Evolutionary conservation across 1,140 invertebrate genomes (phyloP).

Genomic region (Littorina saxatilis): DNA sequence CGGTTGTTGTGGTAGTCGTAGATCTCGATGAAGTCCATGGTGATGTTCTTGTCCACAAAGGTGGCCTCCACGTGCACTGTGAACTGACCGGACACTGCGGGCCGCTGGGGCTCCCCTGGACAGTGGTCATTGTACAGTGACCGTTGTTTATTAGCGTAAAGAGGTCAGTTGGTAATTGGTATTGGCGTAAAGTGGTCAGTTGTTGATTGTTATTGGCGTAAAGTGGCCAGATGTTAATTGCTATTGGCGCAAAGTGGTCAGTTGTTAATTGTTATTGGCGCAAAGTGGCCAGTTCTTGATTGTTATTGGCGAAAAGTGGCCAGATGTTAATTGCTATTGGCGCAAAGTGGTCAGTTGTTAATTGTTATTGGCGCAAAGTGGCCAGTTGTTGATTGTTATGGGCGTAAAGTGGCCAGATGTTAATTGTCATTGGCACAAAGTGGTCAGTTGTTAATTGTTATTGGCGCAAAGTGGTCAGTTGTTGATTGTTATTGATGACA

Average conservation of each 20-base stretch:
- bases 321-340: no score
- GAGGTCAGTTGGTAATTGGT: conserved; percentile 28
- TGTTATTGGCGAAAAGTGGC: no score
- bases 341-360: no score
- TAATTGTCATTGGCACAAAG: no score
- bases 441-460: no score
- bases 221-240: conserved; percentile 1
- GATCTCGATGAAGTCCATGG: conserved; percentile 32
- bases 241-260: conserved; percentile 22
- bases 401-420: no score
- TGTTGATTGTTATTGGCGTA: not conserved
- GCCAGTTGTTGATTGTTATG: no score
- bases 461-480: no score
- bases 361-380: no score
- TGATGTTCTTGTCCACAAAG: conserved; percentile 33
- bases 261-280: not conserved
- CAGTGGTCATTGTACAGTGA: conserved; percentile 14
- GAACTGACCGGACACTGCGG: conserved; percentile 24
- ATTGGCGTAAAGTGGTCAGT: conserved; percentile 1
- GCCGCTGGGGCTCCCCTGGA: conserved; percentile 3
- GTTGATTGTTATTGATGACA: no score
- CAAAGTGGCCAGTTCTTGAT: no score
- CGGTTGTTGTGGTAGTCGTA: conserved; percentile 37
- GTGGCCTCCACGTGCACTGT: conserved; percentile 34
- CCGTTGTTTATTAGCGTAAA: conserved; percentile 18